Evolutionary conservation across 2,797 vertebrate genomes (phyloP).

Genomic region (Falco berigora): DNA sequence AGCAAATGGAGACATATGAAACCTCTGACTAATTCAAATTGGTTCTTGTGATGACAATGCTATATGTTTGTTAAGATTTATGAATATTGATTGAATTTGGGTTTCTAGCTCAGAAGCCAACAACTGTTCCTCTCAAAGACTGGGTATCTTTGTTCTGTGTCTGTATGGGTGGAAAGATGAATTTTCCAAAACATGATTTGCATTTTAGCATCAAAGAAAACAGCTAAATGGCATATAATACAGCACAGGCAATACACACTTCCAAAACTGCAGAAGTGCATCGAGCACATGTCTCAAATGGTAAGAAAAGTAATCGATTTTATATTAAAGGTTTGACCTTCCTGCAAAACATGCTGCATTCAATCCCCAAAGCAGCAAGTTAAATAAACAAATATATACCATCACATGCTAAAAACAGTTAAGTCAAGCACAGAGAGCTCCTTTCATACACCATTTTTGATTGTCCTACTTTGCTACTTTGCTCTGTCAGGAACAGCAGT

Average conservation of each 20-base stretch:
- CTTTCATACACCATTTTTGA: conserved; percentile 17
- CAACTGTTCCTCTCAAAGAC: neutral
- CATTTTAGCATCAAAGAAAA: neutral
- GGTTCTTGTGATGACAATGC: neutral
- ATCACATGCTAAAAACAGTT: neutral
- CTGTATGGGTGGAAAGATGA: neutral
- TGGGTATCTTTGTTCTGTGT: neutral
- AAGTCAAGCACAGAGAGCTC: neutral
- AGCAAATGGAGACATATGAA: neutral
- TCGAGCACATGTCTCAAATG: neutral
- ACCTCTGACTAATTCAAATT: neutral
- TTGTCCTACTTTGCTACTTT: conserved; percentile 54
- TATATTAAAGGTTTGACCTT: neutral
- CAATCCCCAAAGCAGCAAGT: neutral
- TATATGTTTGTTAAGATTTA: neutral
- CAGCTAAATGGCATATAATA: neutral
- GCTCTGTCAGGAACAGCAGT: neutral
- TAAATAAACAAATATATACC: neutral
- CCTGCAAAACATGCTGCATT: neutral
- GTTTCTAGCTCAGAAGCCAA: neutral
- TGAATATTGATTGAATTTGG: neutral
- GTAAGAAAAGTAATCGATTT: neutral
- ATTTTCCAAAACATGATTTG: neutral
- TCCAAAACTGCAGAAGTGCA: neutral
- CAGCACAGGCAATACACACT: neutral